A percentile compares a stretch with the other conserved stretches of the same genome.
Evolutionary conservation across 1,140 invertebrate genomes (phyloP).

Genomic region (Phenacoccus solenopsis): DNA sequence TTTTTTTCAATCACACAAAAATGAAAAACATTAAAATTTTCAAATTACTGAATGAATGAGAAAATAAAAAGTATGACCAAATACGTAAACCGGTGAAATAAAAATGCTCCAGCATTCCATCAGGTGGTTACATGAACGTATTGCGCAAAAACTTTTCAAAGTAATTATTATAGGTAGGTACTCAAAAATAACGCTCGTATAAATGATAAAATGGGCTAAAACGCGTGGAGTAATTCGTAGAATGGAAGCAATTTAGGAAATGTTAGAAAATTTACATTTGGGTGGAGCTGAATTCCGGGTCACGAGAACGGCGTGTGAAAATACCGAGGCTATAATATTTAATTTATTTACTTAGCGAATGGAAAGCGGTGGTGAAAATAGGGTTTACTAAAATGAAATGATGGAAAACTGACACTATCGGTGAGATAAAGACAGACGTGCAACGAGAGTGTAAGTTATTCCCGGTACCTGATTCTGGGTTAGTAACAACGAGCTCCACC

Average conservation of each 20-base stretch:
- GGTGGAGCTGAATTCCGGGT: conserved; percentile 13
- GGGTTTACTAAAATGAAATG: conserved; percentile 7
- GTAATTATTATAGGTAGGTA: no score
- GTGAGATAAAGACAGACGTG: conserved; percentile 7
- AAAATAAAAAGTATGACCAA: no score
- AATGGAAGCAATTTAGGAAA: not conserved
- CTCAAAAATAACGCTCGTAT: not conserved
- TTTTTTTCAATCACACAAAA: no score
- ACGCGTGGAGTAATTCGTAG: not conserved
- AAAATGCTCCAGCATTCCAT: no score
- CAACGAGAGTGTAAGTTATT: conserved; percentile 7
- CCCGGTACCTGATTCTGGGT: conserved; percentile 16
- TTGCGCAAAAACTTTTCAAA: no score
- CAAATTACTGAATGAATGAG: no score
- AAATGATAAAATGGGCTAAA: not conserved
- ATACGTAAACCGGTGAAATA: no score
- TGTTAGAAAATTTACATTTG: conserved; percentile 4
- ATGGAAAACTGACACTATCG: conserved; percentile 10
- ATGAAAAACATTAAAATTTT: no score
- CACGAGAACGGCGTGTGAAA: not conserved
- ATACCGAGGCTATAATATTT: conserved; percentile 9
- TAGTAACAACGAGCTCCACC: conserved; percentile 3
- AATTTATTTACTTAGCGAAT: conserved; percentile 16
- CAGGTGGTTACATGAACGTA: no score
- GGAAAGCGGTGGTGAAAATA: conserved; percentile 10